phyloP scores from a whole-genome alignment of 1,140 invertebrate species.

The Ctenoplectra terminalis region DNA sequence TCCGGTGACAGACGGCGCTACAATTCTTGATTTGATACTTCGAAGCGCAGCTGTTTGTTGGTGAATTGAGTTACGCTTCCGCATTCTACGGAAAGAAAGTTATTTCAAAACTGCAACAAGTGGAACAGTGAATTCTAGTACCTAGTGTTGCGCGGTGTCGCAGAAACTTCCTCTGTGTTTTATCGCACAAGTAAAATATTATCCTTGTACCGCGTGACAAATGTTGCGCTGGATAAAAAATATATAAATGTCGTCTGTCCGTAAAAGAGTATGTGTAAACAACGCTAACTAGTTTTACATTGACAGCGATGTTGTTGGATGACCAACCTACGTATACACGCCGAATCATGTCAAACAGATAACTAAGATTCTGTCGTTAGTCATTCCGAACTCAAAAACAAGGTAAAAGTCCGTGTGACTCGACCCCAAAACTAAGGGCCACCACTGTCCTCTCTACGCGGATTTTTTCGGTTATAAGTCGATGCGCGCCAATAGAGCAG shows the following conservation, averaged over 20 bases:
- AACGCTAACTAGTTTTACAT: background rate
- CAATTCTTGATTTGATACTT: background rate
- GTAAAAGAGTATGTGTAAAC: background rate
- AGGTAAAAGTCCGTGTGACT: no score
- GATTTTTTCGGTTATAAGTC: no score
- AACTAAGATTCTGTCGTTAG: no score
- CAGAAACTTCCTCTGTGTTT: background rate
- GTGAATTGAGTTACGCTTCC: background rate
- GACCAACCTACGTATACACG: no score
- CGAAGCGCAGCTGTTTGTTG: background rate
- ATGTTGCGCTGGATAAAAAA: background rate
- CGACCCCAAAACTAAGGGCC: no score
- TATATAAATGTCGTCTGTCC: background rate
- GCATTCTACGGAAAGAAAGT: background rate
- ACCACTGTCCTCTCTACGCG: no score
- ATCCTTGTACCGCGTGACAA: background rate
- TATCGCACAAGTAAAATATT: background rate
- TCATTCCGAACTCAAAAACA: no score
- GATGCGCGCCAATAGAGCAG: no score
- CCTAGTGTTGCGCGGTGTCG: background rate
- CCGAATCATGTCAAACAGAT: no score
- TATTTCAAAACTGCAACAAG: constrained; percentile 11
- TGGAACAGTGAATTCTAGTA: background rate
- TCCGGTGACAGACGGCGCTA: background rate
- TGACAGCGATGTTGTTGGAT: no score